Percentiles rank a stretch among this genome's conserved stretches.
Conservation (phyloP, 2,113 vertebrate genomes). For the Tetrax tetrax region DNA sequence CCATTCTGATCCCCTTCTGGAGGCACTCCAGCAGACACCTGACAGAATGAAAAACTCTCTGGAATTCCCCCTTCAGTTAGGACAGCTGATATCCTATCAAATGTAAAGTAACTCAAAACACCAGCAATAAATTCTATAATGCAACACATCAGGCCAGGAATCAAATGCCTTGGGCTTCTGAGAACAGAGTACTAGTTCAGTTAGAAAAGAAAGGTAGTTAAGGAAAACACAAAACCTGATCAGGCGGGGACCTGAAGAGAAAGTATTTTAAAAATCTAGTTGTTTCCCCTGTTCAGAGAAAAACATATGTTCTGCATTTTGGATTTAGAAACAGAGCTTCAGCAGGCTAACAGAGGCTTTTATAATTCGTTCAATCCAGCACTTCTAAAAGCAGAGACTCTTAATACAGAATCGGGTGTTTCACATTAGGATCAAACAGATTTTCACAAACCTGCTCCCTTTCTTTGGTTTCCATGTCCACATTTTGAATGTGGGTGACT, state of each 20-base stretch:
- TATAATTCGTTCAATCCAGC: neutral
- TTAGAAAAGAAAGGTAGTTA: neutral
- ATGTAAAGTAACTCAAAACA: neutral
- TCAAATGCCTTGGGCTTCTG: neutral
- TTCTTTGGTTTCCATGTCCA: neutral
- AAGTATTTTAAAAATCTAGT: neutral
- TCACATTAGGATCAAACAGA: neutral
- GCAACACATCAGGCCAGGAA: neutral
- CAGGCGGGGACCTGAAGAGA: neutral
- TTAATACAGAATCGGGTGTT: neutral
- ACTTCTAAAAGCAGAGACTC: neutral
- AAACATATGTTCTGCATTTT: neutral
- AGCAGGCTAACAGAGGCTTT: neutral
- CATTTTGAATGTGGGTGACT: neutral
- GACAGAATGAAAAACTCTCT: conserved; percentile 56
- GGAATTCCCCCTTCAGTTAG: neutral
- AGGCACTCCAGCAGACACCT: conserved; percentile 78
- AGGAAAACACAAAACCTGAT: neutral
- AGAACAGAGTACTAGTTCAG: neutral
- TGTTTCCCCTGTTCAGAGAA: neutral
- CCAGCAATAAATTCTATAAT: neutral
- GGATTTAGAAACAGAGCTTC: neutral
- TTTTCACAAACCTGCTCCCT: neutral
- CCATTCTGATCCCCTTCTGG: conserved; percentile 95
- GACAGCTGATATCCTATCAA: neutral